phyloP scores from a whole-genome alignment of 2,888 invertebrate genomes.

The Ceramica pisi region DNA sequence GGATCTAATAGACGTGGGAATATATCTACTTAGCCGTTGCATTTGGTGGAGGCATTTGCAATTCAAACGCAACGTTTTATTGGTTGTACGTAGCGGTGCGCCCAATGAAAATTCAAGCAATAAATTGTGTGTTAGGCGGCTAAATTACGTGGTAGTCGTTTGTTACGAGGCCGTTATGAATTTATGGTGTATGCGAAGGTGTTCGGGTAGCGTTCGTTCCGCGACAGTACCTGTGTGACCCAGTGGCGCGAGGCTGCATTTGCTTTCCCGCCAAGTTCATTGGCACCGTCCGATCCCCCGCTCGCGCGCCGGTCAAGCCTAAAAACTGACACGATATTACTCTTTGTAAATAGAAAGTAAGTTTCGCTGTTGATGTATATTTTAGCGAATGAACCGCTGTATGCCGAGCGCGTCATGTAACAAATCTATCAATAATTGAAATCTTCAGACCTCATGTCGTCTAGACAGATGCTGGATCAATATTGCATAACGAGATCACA shows the following conservation, averaged over 20 bases:
- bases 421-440: constrained; percentile 66
- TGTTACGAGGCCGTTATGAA: constrained; percentile 68
- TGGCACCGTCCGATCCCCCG: constrained; percentile 77
- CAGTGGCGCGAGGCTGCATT: constrained; percentile 82
- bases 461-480: constrained; percentile 53
- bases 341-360: constrained; percentile 86
- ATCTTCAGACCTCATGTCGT: constrained; percentile 59
- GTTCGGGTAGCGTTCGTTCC: constrained; percentile 76
- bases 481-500: constrained; percentile 56
- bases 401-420: constrained; percentile 53
- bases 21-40: constrained; percentile 72
- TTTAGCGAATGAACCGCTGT: constrained; percentile 72
- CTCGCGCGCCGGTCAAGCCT: constrained; percentile 74
- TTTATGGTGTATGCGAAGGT: constrained; percentile 74
- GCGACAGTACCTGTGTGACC: constrained; percentile 83
- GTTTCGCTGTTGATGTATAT: constrained; percentile 80
- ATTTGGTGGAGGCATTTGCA: constrained; percentile 77
- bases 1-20: constrained; percentile 81
- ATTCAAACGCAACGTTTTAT: constrained; percentile 78
- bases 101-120: constrained; percentile 77
- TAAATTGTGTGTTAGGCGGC: constrained; percentile 73
- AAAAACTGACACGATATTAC: constrained; percentile 84
- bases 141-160: constrained; percentile 74
- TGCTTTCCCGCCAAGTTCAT: constrained; percentile 89
- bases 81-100: constrained; percentile 70